Evolutionary conservation across 2,888 invertebrate species (phyloP), one percentile per base, ranked within the genome.

Genomic region (Campopleginae sp.): DNA sequence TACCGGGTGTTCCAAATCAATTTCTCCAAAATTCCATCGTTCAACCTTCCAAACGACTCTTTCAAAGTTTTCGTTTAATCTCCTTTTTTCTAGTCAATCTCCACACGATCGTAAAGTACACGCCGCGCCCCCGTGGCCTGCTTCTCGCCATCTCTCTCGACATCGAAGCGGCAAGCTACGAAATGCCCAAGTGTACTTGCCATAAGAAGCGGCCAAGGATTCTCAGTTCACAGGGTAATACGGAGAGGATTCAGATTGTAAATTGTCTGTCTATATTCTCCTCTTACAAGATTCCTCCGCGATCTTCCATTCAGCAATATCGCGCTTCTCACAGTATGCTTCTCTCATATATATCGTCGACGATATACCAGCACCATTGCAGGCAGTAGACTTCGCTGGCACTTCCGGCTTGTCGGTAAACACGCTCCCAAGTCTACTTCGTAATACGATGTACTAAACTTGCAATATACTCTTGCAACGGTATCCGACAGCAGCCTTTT

Each of bases 281-380:
- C 84, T 76, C 75, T 61, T 66, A 81, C 84, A 72, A 85, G 77
- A 86, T 86, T 86, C 84, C 89, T 89, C 88, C 88, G 88, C 81
- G 84, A 72, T 74, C 77, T 74, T 63, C 84, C 77, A 81, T 85
- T 74, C 81, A 68, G 81, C 74, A 85, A 85, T 85, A 85, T 81
- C 78, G 70, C 44, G 84, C 70, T 85, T 75, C 81, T 74, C 77
- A 66, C 81, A 48, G 44, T 46, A 14, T 31, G 14, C 31, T 48
- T 68, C 23, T 68, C 51, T 61, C 48, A 38, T 79, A 84, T 46
- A 51, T 33, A 51, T n/a, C 33, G 38, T 61, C 80, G 79, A n/a
- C n/a, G 38, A 38, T 38, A 84, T 65, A 72, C 65, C 65, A 71
- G 66, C 71, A 72, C 74, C 61, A 46, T 61, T 61, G 17, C 14